These are phyloP conservation scores for Thripadectes ignobilis DNA, from an alignment of 2,797 vertebrate genomes.

Conservation along the genomic window DNA sequence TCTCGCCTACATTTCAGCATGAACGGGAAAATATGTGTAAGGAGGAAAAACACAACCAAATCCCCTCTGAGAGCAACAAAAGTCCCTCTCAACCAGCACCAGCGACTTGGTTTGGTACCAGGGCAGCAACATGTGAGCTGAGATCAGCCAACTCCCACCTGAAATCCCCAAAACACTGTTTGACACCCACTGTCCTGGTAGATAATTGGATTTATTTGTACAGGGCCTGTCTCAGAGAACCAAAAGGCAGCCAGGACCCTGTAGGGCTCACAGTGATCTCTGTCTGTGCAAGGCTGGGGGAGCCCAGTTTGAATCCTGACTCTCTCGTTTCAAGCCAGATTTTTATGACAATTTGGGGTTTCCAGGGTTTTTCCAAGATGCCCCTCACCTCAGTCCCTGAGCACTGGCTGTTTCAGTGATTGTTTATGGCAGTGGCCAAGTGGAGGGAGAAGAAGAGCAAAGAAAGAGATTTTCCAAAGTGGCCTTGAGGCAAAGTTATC, in stretches of 20 bases:
- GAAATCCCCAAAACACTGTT: neutral
- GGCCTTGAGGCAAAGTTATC: neutral
- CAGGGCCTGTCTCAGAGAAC: neutral
- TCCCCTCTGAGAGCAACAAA: neutral
- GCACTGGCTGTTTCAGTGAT: neutral
- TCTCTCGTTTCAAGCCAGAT: neutral
- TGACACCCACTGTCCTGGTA: neutral
- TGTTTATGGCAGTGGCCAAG: neutral
- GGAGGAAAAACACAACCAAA: neutral
- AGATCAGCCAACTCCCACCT: neutral
- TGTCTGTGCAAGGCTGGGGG: neutral
- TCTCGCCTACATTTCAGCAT: neutral
- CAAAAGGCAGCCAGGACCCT: neutral
- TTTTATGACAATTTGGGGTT: neutral
- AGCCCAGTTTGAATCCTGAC: neutral
- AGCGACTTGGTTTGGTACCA: fast-evolving
- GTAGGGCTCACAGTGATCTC: neutral
- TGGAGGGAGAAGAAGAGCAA: neutral
- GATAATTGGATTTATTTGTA: neutral
- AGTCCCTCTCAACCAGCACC: neutral
- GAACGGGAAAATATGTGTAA: neutral
- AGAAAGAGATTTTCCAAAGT: neutral
- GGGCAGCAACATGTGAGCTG: neutral
- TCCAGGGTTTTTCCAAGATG: neutral
- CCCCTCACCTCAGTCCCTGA: neutral